These are phyloP conservation scores for Noturus placidus DNA, from an alignment of 2,113 vertebrate species.

Conservation along the genomic window DNA sequence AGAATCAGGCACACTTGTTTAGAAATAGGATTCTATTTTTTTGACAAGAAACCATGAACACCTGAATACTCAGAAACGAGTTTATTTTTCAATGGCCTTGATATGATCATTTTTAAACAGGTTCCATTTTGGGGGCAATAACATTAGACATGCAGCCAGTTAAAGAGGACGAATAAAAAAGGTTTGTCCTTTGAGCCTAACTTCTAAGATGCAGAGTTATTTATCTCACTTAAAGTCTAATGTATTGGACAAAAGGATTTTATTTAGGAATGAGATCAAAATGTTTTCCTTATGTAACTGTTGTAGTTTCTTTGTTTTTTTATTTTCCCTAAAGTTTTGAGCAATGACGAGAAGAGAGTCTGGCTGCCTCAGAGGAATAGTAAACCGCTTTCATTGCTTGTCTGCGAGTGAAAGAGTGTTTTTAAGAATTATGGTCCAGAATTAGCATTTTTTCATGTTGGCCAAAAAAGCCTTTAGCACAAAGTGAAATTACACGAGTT, in stretches of 20 bases:
- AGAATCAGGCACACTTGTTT: background rate
- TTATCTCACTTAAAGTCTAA: background rate
- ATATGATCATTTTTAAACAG: background rate
- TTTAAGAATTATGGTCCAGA: background rate
- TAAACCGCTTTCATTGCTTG: background rate
- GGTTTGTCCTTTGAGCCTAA: background rate
- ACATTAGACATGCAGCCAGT: background rate
- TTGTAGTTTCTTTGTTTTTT: background rate
- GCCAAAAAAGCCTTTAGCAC: background rate
- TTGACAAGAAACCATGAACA: background rate
- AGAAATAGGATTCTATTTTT: background rate
- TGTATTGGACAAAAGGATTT: background rate
- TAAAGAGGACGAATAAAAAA: background rate
- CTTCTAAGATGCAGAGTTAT: background rate
- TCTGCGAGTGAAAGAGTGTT: background rate
- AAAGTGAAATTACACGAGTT: background rate
- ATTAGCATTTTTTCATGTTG: background rate
- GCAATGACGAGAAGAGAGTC: background rate
- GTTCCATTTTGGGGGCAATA: background rate
- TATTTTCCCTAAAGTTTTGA: conserved; percentile 2
- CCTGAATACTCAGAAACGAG: background rate
- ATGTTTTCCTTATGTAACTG: background rate
- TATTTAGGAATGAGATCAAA: background rate
- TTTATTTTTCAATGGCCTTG: background rate
- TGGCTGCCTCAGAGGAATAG: background rate